These are phyloP conservation scores for Meriones psammophilus DNA, from an alignment of 2,797 vertebrate species.

Conservation along the genomic window DNA sequence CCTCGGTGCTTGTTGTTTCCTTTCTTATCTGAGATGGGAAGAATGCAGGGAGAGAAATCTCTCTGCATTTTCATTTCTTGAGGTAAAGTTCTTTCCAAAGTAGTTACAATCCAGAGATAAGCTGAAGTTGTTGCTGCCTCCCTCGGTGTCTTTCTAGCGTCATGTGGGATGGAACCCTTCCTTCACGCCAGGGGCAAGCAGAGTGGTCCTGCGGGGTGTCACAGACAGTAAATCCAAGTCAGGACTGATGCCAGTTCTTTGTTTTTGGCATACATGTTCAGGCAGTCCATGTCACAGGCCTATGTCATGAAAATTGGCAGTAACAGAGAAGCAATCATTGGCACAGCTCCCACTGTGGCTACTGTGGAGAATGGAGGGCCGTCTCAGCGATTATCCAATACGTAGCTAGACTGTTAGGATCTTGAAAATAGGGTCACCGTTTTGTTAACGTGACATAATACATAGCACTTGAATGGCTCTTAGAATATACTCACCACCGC, in stretches of 20 bases:
- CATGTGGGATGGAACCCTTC: too few relatives aligned
- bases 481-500: background rate
- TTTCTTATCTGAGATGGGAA: background rate
- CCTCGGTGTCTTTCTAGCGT: background rate
- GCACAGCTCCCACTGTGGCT: background rate
- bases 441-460: conserved; percentile 2
- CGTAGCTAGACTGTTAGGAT: background rate
- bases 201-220: background rate
- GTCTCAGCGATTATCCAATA: background rate
- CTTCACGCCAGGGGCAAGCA: background rate
- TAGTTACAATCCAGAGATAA: background rate
- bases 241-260: conserved; percentile 2
- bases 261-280: background rate
- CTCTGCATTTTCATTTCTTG: background rate
- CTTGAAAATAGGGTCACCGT: background rate
- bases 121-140: background rate
- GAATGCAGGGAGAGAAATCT: background rate
- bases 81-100: background rate
- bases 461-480: background rate
- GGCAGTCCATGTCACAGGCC: background rate
- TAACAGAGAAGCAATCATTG: background rate
- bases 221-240: background rate
- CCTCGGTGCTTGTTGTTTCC: background rate
- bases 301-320: background rate
- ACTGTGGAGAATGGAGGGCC: background rate